These are phyloP conservation scores for Corvus hawaiiensis DNA, from an alignment of 2,113 vertebrate genomes.

Conservation along the genomic window DNA sequence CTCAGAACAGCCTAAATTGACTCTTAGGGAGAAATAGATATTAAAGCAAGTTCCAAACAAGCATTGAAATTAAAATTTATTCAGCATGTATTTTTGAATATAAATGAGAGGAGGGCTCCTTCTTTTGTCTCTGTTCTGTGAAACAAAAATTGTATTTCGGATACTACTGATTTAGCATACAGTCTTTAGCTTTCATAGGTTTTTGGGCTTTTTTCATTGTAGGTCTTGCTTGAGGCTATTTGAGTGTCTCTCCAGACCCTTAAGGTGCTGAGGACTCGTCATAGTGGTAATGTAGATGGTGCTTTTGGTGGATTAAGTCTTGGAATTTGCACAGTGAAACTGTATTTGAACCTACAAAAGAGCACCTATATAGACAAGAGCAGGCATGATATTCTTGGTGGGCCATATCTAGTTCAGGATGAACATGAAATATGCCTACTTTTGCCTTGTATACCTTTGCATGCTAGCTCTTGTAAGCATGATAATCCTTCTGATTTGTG, in stretches of 20 bases:
- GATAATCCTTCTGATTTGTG: not conserved
- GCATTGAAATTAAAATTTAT: not conserved
- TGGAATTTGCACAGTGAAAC: not conserved
- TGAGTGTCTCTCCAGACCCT: not conserved
- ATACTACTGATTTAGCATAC: not conserved
- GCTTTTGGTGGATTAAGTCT: not conserved
- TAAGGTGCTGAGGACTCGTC: not conserved
- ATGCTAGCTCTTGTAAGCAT: not conserved
- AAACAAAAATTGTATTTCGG: not conserved
- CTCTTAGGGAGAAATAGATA: not conserved
- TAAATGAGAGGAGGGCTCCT: rapidly evolving
- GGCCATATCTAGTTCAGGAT: not conserved
- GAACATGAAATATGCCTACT: not conserved
- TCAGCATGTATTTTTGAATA: not conserved
- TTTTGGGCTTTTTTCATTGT: not conserved
- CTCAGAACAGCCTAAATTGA: not conserved
- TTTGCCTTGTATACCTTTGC: not conserved
- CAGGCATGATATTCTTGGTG: not conserved
- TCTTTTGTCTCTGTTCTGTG: not conserved
- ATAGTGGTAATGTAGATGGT: not conserved
- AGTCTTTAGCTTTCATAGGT: not conserved
- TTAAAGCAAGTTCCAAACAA: not conserved
- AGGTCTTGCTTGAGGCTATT: not conserved
- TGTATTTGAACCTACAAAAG: not conserved
- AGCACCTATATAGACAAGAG: not conserved